Conservation (phyloP, 2,888 invertebrate genomes). For the Epinotia bilunana region DNA sequence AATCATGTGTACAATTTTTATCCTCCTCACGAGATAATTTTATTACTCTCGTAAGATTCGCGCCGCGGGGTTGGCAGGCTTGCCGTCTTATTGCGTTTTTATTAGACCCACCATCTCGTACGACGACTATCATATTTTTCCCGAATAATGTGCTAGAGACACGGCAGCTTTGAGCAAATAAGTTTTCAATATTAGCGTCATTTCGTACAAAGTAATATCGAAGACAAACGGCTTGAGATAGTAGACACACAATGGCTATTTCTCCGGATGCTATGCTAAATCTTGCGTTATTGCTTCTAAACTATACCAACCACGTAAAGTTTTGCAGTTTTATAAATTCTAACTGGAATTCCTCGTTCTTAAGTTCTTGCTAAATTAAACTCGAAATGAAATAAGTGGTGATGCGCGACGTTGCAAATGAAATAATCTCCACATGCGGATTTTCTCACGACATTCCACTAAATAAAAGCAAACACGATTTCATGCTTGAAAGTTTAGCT, state of each 20-base stretch:
- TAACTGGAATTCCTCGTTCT: constrained; percentile 29
- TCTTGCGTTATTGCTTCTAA: constrained; percentile 9
- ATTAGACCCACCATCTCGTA: constrained; percentile 61
- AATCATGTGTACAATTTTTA: constrained; percentile 73
- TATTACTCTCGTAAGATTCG: constrained; percentile 74
- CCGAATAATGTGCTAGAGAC: constrained; percentile 65
- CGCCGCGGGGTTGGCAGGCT: constrained; percentile 63
- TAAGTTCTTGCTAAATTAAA: constrained; percentile 5
- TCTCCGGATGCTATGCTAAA: constrained; percentile 16
- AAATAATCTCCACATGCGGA: constrained; percentile 34
- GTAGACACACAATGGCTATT: constrained; percentile 15
- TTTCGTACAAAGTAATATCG: constrained; percentile 26
- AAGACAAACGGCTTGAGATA: constrained; percentile 33
- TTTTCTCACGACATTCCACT: constrained; percentile 31
- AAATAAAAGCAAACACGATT: constrained; percentile 31
- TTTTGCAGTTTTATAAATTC: not conserved
- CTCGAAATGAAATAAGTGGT: constrained; percentile 19
- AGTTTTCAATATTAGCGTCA: constrained; percentile 60
- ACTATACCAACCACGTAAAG: not conserved
- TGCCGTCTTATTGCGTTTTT: constrained; percentile 78
- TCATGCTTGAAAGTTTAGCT: not conserved
- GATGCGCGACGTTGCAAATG: constrained; percentile 13
- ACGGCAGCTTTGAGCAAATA: constrained; percentile 63
- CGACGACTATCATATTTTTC: constrained; percentile 71
- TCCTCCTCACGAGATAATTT: constrained; percentile 75